Evolutionary conservation across 2,888 invertebrate species (phyloP).

Genomic region (Himalopsyche anomala): DNA sequence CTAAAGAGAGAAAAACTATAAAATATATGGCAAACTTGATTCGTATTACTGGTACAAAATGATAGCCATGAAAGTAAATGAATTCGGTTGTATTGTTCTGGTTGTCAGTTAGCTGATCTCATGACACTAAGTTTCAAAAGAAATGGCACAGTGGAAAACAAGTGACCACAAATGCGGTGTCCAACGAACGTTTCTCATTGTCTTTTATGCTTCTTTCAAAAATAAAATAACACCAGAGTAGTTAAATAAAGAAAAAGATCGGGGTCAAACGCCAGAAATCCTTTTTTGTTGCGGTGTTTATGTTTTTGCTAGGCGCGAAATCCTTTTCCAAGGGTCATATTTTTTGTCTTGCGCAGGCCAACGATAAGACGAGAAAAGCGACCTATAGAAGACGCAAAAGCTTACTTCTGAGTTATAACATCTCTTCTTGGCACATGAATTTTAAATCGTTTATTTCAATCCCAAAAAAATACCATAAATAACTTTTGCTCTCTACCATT

Average conservation of each 20-base stretch:
- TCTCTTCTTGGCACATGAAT: slow-evolving; percentile 2
- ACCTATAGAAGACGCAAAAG: neutral
- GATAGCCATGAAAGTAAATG: neutral
- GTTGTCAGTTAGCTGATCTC: neutral
- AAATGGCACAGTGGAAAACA: neutral
- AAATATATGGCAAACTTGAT: neutral
- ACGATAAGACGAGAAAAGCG: neutral
- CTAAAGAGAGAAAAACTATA: neutral
- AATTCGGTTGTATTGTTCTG: neutral
- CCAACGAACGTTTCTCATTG: neutral
- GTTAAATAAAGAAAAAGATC: slow-evolving; percentile 33
- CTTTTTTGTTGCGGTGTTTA: slow-evolving; percentile 41
- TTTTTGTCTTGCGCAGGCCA: slow-evolving; percentile 36
- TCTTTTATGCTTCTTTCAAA: slow-evolving; percentile 29
- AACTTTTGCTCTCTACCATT: neutral
- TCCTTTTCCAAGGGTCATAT: slow-evolving; percentile 43
- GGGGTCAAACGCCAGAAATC: slow-evolving; percentile 29
- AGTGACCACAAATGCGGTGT: slow-evolving; percentile 20
- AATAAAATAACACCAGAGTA: slow-evolving; percentile 22
- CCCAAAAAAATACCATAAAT: neutral
- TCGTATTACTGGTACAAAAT: neutral
- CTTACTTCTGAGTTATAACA: neutral
- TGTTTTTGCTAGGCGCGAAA: slow-evolving; percentile 36
- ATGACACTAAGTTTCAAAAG: slow-evolving; percentile 10
- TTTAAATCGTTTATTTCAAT: slow-evolving; percentile 25